Evolutionary conservation across 92 coral and sea anemone species (phyloP), one percentile per base, ranked within the genome.

Genomic region (Siderastrea radians): DNA sequence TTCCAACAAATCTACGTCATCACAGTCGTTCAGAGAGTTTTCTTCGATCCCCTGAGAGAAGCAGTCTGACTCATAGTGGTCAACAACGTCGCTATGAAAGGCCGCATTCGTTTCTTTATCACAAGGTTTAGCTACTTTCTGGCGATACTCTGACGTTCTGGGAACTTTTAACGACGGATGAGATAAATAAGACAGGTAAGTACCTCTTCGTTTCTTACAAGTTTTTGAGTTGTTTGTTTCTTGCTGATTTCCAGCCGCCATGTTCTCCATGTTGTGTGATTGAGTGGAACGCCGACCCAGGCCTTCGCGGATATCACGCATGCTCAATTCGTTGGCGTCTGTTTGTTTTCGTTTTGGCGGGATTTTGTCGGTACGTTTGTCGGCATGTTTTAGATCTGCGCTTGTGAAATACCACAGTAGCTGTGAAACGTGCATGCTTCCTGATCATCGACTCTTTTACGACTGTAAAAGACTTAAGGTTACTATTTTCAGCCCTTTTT

Each of bases 131-230:
- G 86, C 19, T 61, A 59, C 68, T 83, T 69, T 52, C 79, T 78
- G 74, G 26, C 90, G 90, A 78, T 79, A 80, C 74, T 86, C 49
- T 14, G 90, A 86, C 47, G 90, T 86, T 85, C 81, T 85, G 50
- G 93, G 93, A 64, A 79, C 87, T 67, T 90, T 80, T 69, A 54
- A 26, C 57, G 14, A 53, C 49, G 93, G 93, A 79, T 79, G 74
- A 17, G 90, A 78, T 79, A 90, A 63, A 81, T 90, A 85, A 68
- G 90, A 84, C 82, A 85, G 70, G 81, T 90, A 86, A 57, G 70
- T 78, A 84, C 93, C 93, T 84, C 93, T 89, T 75, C 80, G 70
- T 72, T 83, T 83, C 54, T 83, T 59, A 19, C 15, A 14, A 68
- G 17, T 81, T 68, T 19, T 50, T 3, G 62, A 53, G 64, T 7